Conservation (phyloP, 2,888 invertebrate genomes). For the Eupithecia insigniata region DNA sequence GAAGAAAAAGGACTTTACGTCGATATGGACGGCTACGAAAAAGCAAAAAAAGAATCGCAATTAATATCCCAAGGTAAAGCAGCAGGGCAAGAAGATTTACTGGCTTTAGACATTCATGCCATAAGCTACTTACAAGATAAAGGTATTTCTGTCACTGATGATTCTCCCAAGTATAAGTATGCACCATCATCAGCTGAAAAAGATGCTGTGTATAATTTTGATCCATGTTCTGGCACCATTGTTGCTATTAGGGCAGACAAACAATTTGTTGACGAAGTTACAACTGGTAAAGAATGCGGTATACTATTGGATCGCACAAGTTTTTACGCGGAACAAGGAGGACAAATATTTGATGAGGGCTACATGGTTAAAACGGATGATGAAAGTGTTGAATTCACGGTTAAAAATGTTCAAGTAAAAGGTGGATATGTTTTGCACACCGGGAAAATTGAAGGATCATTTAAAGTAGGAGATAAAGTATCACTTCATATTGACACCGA, state of each 20-base stretch:
- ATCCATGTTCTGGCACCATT: conserved; percentile 89
- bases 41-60: conserved; percentile 94
- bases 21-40: conserved; percentile 96
- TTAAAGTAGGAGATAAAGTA: conserved; percentile 94
- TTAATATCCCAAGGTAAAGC: conserved; percentile 94
- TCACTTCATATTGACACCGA: conserved; percentile 92
- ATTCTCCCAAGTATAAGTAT: conserved; percentile 96
- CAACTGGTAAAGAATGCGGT: conserved; percentile 95
- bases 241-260: conserved; percentile 92
- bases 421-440: conserved; percentile 98
- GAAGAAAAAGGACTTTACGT: conserved; percentile 96
- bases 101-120: conserved; percentile 97
- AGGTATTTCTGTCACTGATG: conserved; percentile 92
- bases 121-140: conserved; percentile 94
- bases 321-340: conserved; percentile 99
- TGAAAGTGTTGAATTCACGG: conserved; percentile 94
- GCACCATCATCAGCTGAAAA: conserved; percentile 85
- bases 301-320: conserved; percentile 95
- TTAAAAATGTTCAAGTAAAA: conserved; percentile 96
- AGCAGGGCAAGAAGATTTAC: conserved; percentile 90
- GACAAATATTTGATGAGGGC: conserved; percentile 98
- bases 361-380: conserved; percentile 92
- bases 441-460: conserved; percentile 93
- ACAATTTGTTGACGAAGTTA: conserved; percentile 92
- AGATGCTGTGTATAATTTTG: conserved; percentile 91